phyloP scores from a whole-genome alignment of 2,888 invertebrate species.

The Diaprepes abbreviatus region DNA sequence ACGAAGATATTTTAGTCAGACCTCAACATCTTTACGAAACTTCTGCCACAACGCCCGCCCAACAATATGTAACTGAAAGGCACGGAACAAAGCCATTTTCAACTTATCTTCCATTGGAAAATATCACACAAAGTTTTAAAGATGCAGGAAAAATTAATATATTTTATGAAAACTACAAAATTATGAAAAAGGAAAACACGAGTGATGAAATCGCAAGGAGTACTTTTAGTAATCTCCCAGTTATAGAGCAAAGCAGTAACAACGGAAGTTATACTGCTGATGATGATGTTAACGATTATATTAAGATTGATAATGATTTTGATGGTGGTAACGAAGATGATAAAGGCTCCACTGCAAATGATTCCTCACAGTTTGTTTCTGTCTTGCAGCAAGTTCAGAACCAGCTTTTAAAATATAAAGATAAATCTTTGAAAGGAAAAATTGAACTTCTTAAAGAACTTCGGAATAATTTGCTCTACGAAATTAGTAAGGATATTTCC shows the following conservation, averaged over 20 bases:
- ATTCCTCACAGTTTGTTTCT: slow-evolving; percentile 51
- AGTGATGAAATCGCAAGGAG: not conserved
- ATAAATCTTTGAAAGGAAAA: slow-evolving; percentile 69
- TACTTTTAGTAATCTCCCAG: no score
- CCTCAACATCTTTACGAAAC: slow-evolving; percentile 5
- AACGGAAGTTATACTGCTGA: no score
- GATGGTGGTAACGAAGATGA: slow-evolving; percentile 13
- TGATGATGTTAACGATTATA: not conserved
- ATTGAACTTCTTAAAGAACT: slow-evolving; percentile 72
- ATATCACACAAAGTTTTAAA: not conserved
- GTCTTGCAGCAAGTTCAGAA: slow-evolving; percentile 61
- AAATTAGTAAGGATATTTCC: slow-evolving; percentile 81
- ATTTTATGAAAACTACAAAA: not conserved
- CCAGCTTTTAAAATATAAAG: slow-evolving; percentile 63
- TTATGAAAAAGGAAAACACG: not conserved
- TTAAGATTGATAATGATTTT: not conserved
- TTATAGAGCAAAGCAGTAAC: no score
- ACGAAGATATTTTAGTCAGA: slow-evolving; percentile 10
- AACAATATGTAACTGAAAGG: not conserved
- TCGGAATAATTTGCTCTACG: slow-evolving; percentile 73
- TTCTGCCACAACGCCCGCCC: not conserved
- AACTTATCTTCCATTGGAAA: not conserved
- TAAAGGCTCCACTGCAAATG: slow-evolving; percentile 6
- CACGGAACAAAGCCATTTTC: no score
- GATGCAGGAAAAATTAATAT: not conserved